Evolutionary conservation across 2,113 vertebrate species (phyloP).

Genomic region (Raja brachyura): DNA sequence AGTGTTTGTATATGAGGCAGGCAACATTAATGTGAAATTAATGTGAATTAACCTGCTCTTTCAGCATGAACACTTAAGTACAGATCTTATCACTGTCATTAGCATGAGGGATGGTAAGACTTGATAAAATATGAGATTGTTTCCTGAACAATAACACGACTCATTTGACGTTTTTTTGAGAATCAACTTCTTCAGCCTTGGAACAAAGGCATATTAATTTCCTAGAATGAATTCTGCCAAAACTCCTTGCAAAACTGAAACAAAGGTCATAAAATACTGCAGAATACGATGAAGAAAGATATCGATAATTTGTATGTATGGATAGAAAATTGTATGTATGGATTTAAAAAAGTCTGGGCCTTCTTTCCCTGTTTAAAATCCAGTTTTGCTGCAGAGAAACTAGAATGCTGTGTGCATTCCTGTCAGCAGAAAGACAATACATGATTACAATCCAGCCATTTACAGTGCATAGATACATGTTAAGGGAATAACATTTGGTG

Average conservation of each 20-base stretch:
- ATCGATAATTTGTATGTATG: not conserved
- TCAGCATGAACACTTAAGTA: constrained; percentile 76
- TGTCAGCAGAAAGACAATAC: no score
- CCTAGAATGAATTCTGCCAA: constrained; percentile 14
- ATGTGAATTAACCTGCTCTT: constrained; percentile 80
- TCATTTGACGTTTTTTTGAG: not conserved
- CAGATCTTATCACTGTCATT: constrained; percentile 79
- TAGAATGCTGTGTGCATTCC: not conserved
- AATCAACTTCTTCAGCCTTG: constrained; percentile 6
- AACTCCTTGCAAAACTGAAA: not conserved
- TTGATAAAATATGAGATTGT: constrained; percentile 5
- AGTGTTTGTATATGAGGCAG: constrained; percentile 1
- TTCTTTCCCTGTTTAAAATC: not conserved
- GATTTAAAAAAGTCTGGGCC: not conserved
- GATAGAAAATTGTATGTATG: not conserved
- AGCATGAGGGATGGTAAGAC: constrained; percentile 57
- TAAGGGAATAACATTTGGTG: no score
- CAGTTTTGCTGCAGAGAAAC: not conserved
- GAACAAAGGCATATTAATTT: constrained; percentile 9
- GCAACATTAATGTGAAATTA: constrained; percentile 60
- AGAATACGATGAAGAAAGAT: not conserved
- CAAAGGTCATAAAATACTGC: constrained; percentile 24
- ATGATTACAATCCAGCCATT: no score
- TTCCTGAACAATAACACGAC: constrained; percentile 18
- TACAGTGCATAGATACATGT: no score